phyloP scores from a whole-genome alignment of 2,113 vertebrate genomes.

The Hippocampus zosterae region DNA sequence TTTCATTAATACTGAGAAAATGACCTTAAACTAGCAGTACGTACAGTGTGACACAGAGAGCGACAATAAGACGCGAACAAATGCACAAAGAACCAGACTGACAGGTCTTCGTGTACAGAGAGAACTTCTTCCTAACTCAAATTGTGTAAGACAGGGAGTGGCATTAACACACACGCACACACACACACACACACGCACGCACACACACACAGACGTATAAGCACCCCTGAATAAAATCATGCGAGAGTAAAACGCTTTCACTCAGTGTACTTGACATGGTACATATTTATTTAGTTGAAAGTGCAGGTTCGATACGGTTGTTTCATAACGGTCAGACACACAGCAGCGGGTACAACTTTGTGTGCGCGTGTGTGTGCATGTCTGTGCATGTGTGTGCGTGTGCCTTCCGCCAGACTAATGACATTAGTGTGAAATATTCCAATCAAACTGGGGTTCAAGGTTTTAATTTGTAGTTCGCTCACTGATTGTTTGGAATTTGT shows the following conservation, averaged over 20 bases:
- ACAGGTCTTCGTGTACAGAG: constrained; percentile 46
- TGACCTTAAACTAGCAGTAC: constrained; percentile 23
- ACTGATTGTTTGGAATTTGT: neutral
- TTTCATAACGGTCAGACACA: neutral
- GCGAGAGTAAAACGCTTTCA: constrained; percentile 6
- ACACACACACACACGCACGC: constrained; percentile 23
- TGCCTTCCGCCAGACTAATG: constrained; percentile 4
- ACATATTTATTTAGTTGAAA: constrained; percentile 25
- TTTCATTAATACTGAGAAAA: constrained; percentile 35
- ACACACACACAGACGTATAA: constrained; percentile 13
- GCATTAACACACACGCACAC: constrained; percentile 26
- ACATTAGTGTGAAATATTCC: neutral
- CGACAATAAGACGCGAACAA: constrained; percentile 11
- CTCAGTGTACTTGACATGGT: constrained; percentile 24
- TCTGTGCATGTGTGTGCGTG: neutral
- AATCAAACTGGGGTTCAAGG: neutral
- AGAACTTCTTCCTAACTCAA: constrained; percentile 29
- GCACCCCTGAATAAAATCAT: neutral
- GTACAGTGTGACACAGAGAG: neutral
- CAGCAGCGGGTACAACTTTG: neutral
- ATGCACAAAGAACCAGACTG: constrained; percentile 53
- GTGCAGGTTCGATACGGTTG: constrained; percentile 1
- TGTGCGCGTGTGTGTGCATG: neutral
- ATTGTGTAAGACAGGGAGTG: constrained; percentile 63
- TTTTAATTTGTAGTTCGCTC: neutral